A percentile compares a stretch with the other conserved stretches of the same genome.
phyloP scores from a whole-genome alignment of 1,140 invertebrate genomes.

The Sitodiplosis mosellana region DNA sequence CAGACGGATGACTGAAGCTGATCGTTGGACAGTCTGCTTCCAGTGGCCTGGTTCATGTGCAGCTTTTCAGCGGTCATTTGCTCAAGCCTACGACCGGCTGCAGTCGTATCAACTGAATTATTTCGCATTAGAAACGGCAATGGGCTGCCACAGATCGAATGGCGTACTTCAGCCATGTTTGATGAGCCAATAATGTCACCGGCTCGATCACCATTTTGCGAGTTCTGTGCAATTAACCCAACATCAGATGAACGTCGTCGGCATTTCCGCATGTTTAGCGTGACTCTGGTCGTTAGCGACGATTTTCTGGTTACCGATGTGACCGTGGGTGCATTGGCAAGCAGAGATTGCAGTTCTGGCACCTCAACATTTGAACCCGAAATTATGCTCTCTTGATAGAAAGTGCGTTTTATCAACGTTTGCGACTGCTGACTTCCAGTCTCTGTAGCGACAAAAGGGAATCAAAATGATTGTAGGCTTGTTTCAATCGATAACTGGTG shows the following conservation, averaged over 20 bases:
- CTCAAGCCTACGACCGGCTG: neutral
- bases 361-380: neutral
- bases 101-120: neutral
- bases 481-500: no score
- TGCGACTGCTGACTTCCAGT: neutral
- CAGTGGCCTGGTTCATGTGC: neutral
- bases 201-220: neutral
- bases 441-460: no score
- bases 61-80: neutral
- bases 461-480: no score
- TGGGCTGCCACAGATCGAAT: neutral
- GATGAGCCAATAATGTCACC: neutral
- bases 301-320: no score
- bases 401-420: neutral
- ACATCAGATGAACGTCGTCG: conserved; percentile 1
- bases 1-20: no score
- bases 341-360: neutral
- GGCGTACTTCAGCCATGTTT: neutral
- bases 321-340: neutral
- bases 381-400: neutral
- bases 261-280: conserved; percentile 1
- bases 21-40: neutral
- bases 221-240: neutral
- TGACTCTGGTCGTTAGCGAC: conserved; percentile 1
- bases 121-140: neutral